Base-by-base conservation (phyloP, 2,797 vertebrate genomes). In the Schizopygopsis malacanthus region DNA sequence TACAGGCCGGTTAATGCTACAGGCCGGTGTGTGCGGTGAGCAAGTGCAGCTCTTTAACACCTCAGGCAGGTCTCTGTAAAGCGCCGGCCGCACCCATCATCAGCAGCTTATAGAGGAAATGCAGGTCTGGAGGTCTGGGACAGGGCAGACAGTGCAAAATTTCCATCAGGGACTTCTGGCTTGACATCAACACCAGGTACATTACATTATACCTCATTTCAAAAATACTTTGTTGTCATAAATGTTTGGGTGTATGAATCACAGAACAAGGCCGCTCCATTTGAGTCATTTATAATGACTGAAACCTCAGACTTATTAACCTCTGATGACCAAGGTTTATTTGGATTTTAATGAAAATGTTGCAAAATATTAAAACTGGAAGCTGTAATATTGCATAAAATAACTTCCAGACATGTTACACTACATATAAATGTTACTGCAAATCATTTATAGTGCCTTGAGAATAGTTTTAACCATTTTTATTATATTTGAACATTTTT, bases 11-110 rank as follows among this genome's bases (percentile, higher is more conserved):
- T 85, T 50, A 69, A 81, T 75, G 3, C 63, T 70, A 22, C 6
- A 84, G 28, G 28, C 28, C 28, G 28, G 39, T 85, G 37, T 84
- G 73, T 77, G 63, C 39, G 9, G 47, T 43, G 61, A 69, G 59
- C 12, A 22, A 67, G 59, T 52, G 28, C 50, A 54, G 37, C 39
- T 84, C 50, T 84, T 84, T 79, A 78, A 84, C 63, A 84, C 75
- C 83, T 79, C 52, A 45, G 59, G 59, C 82, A 83, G 83, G 75
- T 79, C 50, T 85, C 37, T 85, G 50, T 79, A 45, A 78, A 43
- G 15, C 7, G 3, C 6, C 16, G 5, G 47, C 47, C 83, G 7
- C 75, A 43, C 83, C 83, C 82, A 47, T 71, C 39, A 79, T 59
- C 65, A 85, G 20, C 25, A 25, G 25, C 75, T 70, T 71, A 61